phyloP scores from a whole-genome alignment of 1,140 invertebrate species.

The Muscidifurax raptorellus region DNA sequence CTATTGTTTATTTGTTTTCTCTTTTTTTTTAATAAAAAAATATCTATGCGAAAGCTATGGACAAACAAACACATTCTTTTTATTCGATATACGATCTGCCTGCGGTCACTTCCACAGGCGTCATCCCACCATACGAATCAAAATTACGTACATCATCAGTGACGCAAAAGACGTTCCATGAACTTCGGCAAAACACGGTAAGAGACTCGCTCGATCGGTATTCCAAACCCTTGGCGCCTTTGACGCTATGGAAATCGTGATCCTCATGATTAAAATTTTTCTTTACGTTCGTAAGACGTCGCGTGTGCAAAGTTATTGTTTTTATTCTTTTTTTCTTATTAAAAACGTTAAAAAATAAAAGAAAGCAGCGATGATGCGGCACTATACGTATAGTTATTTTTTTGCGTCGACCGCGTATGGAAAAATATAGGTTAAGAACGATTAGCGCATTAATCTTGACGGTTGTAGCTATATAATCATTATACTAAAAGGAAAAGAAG shows the following conservation, averaged over 20 bases:
- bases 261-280: slow-evolving; percentile 10
- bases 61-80: background rate
- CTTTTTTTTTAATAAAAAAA: background rate
- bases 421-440: slow-evolving; percentile 47
- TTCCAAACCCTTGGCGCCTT: slow-evolving; percentile 2
- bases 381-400: background rate
- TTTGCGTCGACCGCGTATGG: background rate
- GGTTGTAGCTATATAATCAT: slow-evolving; percentile 12
- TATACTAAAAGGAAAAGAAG: slow-evolving; percentile 3
- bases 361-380: background rate
- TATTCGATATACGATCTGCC: background rate
- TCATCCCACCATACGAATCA: background rate
- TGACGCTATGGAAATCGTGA: slow-evolving; percentile 13
- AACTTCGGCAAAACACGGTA: slow-evolving; percentile 26
- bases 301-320: too few relatives aligned
- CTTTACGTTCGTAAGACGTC: too few relatives aligned
- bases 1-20: background rate
- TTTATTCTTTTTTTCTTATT: background rate
- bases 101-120: background rate
- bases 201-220: background rate
- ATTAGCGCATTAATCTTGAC: slow-evolving; percentile 34
- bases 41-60: too few relatives aligned
- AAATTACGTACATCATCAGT: background rate
- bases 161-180: slow-evolving; percentile 25
- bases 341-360: background rate